phyloP scores from a whole-genome alignment of 2,797 vertebrate species.

The Leptodactylus fallax region DNA sequence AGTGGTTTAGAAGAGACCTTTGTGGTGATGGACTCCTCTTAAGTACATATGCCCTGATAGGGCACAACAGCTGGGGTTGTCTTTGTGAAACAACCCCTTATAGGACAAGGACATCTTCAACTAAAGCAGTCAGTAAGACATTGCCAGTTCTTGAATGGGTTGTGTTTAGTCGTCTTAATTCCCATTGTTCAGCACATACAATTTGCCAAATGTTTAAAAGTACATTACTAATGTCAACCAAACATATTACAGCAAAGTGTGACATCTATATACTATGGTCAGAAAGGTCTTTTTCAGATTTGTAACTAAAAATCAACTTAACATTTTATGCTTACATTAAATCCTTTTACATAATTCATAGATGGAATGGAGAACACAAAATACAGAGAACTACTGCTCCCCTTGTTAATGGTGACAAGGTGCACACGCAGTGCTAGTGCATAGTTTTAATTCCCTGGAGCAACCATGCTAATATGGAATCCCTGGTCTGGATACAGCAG shows the following conservation, averaged over 20 bases:
- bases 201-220: too few relatives aligned
- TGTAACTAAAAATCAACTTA: neutral
- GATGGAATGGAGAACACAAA: neutral
- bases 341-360: slow-evolving; percentile 1
- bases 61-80: too few relatives aligned
- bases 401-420: neutral
- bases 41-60: too few relatives aligned
- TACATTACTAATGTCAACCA: neutral
- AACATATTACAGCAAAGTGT: neutral
- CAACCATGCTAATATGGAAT: slow-evolving; percentile 39
- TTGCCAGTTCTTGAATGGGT: too few relatives aligned
- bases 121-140: too few relatives aligned
- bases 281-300: neutral
- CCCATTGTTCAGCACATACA: too few relatives aligned
- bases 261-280: neutral
- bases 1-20: too few relatives aligned
- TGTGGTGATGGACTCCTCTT: too few relatives aligned
- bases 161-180: too few relatives aligned
- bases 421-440: slow-evolving; percentile 44
- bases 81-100: too few relatives aligned
- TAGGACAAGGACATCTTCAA: too few relatives aligned
- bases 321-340: neutral
- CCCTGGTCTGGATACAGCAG: slow-evolving; percentile 28
- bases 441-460: slow-evolving; percentile 55
- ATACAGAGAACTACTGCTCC: neutral